phyloP scores from a whole-genome alignment of 2,888 invertebrate species.

The Drosophila pseudotakahashii region DNA sequence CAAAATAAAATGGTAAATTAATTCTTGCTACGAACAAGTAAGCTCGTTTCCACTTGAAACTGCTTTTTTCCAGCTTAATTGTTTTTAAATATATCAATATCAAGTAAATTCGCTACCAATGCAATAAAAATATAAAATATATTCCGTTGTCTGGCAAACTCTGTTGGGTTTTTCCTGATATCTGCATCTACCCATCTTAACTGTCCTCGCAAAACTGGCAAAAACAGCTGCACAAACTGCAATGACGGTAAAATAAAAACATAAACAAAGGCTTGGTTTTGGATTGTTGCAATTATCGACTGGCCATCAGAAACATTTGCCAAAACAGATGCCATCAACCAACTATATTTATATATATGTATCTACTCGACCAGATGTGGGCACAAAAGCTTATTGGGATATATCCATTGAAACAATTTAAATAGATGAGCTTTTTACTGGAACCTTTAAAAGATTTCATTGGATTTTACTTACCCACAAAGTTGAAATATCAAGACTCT shows the following conservation, averaged over 20 bases:
- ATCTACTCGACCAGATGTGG: slow-evolving; percentile 38
- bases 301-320: slow-evolving; percentile 28
- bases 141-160: background rate
- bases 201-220: slow-evolving; percentile 27
- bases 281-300: slow-evolving; percentile 61
- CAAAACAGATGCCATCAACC: slow-evolving; percentile 64
- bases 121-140: background rate
- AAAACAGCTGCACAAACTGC: slow-evolving; percentile 61
- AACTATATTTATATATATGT: slow-evolving; percentile 23
- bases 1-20: no score
- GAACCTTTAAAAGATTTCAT: background rate
- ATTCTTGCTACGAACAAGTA: no score
- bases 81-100: background rate
- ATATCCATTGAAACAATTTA: slow-evolving; percentile 5
- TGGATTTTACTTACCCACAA: slow-evolving; percentile 1
- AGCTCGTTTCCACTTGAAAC: no score
- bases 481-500: background rate
- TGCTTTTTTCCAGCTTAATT: background rate
- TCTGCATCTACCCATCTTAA: slow-evolving; percentile 20
- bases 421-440: background rate
- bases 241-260: slow-evolving; percentile 19
- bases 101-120: background rate
- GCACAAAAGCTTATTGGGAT: slow-evolving; percentile 16
- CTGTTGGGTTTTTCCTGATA: background rate
- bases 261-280: slow-evolving; percentile 28